Conservation (phyloP, 2,113 vertebrate species). For the Genyomyrus donnyi region DNA sequence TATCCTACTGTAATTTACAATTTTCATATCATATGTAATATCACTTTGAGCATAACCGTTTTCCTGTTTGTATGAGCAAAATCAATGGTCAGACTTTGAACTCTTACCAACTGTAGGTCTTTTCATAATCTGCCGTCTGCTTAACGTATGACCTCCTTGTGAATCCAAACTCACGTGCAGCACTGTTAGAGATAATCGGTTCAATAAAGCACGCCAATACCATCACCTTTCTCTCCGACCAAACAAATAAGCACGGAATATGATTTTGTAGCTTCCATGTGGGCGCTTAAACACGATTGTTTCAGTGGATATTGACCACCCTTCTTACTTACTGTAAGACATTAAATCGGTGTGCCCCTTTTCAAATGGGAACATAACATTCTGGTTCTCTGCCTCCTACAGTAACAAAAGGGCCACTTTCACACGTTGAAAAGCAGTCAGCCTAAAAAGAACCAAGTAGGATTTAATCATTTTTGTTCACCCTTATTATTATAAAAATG, state of each 20-base stretch:
- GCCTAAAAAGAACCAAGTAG: neutral
- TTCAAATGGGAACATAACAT: neutral
- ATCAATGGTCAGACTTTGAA: conserved; percentile 8
- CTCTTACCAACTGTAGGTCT: neutral
- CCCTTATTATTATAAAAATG: neutral
- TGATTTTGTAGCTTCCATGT: neutral
- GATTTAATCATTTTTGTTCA: neutral
- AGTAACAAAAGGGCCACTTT: neutral
- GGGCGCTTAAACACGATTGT: neutral
- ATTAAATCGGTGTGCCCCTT: neutral
- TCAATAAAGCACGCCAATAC: neutral
- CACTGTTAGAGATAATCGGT: neutral
- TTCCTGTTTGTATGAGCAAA: neutral
- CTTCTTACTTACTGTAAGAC: neutral
- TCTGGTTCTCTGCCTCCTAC: neutral
- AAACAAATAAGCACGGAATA: neutral
- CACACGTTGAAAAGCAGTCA: neutral
- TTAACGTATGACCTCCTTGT: neutral
- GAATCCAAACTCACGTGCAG: no score
- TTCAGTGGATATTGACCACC: neutral
- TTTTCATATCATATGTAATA: neutral
- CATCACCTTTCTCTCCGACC: neutral
- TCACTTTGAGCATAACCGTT: neutral
- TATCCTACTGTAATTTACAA: neutral
- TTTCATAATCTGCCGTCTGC: neutral